Percentiles rank a stretch among this genome's conserved stretches.
Evolutionary conservation across 2,797 vertebrate species (phyloP).

Genomic region (Percopsis omiscomaycus): DNA sequence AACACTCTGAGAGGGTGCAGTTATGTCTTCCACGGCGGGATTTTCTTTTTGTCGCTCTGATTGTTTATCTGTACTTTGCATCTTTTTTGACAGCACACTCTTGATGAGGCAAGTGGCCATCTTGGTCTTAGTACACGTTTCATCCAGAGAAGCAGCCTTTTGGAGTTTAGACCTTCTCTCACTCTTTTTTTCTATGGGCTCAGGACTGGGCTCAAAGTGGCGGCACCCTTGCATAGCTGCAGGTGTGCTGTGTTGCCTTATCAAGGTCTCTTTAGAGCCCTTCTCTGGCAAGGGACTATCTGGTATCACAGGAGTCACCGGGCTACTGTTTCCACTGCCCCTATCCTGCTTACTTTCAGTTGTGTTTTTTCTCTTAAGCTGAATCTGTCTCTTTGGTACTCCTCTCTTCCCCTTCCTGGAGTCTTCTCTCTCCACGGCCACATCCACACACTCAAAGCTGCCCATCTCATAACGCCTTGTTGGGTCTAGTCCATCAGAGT

Average conservation of each 20-base stretch:
- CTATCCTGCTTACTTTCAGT: conserved; percentile 75
- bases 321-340: conserved; percentile 76
- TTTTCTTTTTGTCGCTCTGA: conserved; percentile 44
- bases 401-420: conserved; percentile 81
- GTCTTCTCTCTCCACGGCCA: conserved; percentile 84
- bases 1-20: conserved; percentile 35
- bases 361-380: conserved; percentile 83
- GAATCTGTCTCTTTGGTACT: conserved; percentile 94
- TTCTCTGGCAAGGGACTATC: conserved; percentile 58
- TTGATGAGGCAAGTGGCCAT: conserved; percentile 88
- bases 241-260: conserved; percentile 78
- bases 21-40: conserved; percentile 47
- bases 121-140: conserved; percentile 79
- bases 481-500: conserved; percentile 63
- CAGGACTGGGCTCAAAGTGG: conserved; percentile 38
- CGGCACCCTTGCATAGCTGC: conserved; percentile 62
- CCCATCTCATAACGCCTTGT: conserved; percentile 74
- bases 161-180: conserved; percentile 75
- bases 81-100: conserved; percentile 88
- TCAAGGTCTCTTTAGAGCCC: conserved; percentile 62
- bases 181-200: conserved; percentile 37
- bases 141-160: conserved; percentile 85
- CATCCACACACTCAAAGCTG: conserved; percentile 88
- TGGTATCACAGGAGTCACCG: conserved; percentile 46
- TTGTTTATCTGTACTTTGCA: conserved; percentile 76